Evolutionary conservation across 2,797 vertebrate genomes (phyloP).

Genomic region (Spinus olivaceus): DNA sequence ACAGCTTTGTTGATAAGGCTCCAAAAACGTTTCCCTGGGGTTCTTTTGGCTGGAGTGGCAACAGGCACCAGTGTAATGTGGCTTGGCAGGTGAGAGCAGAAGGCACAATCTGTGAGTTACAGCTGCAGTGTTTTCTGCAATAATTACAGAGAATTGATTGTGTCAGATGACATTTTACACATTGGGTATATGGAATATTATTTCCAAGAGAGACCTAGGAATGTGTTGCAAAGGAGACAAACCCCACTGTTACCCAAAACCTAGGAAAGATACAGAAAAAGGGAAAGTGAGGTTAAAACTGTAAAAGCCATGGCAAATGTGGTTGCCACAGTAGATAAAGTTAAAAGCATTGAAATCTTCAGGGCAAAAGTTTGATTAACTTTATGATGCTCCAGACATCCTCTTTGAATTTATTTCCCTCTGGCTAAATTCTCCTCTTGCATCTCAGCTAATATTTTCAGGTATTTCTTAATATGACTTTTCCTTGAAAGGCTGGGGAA

Average conservation of each 20-base stretch:
- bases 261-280: neutral
- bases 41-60: neutral
- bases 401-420: neutral
- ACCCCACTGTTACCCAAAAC: neutral
- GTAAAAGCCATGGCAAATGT: neutral
- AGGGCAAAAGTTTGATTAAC: neutral
- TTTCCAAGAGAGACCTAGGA: neutral
- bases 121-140: neutral
- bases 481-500: neutral
- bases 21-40: neutral
- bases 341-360: conserved; percentile 13
- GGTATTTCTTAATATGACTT: neutral
- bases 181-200: neutral
- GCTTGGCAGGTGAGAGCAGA: neutral
- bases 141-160: neutral
- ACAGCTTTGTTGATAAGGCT: neutral
- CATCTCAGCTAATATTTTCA: neutral
- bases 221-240: neutral
- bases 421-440: neutral
- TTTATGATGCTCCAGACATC: neutral
- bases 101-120: neutral
- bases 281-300: neutral
- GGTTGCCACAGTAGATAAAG: neutral
- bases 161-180: neutral
- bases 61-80: neutral